phyloP scores from a whole-genome alignment of 2,113 vertebrate genomes.

The Callospermophilus lateralis region DNA sequence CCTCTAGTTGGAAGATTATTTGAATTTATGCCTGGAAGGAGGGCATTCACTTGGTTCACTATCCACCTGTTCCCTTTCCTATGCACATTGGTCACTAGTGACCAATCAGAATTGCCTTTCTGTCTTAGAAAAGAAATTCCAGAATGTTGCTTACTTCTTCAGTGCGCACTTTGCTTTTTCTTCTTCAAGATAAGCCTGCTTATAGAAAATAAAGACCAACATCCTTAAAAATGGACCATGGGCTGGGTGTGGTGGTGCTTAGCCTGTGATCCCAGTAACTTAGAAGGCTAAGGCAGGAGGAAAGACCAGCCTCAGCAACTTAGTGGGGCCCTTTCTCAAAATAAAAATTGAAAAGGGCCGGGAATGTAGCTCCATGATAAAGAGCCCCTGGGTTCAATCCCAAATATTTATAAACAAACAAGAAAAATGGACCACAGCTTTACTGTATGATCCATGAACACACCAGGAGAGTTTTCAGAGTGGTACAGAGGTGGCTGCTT shows the following conservation, averaged over 20 bases:
- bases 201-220: not conserved
- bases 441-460: not conserved
- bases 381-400: no score
- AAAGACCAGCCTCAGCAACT: no score
- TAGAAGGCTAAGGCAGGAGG: no score
- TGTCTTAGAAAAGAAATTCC: not conserved
- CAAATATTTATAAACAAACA: no score
- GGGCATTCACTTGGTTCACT: not conserved
- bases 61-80: not conserved
- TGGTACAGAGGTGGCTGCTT: not conserved
- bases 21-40: not conserved
- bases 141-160: not conserved
- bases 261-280: no score
- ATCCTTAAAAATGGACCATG: not conserved
- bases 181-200: not conserved
- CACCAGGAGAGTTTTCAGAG: not conserved
- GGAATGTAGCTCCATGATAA: no score
- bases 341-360: no score
- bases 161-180: not conserved
- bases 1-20: not conserved
- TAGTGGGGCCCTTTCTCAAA: no score
- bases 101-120: not conserved
- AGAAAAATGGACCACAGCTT: not conserved
- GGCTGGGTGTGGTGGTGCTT: no score
- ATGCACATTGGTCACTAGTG: not conserved